phyloP scores from a whole-genome alignment of 2,888 invertebrate species.

The Unio delphinus region DNA sequence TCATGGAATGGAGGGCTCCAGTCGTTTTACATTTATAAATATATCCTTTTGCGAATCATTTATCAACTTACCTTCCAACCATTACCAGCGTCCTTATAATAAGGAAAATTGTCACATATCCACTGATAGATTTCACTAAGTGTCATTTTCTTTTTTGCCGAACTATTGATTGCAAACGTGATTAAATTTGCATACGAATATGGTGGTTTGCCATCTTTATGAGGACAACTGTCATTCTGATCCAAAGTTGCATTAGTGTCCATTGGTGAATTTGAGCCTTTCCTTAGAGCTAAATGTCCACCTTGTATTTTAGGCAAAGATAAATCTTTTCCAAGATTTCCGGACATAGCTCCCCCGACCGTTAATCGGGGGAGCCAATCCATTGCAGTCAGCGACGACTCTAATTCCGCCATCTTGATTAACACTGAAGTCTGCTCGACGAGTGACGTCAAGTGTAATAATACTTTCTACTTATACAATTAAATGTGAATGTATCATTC shows the following conservation, averaged over 20 bases:
- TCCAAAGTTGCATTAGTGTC: conserved; percentile 62
- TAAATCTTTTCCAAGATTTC: conserved; percentile 44
- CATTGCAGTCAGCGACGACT: conserved; percentile 73
- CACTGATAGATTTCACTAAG: conserved; percentile 83
- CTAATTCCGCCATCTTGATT: conserved; percentile 71
- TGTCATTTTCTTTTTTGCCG: conserved; percentile 81
- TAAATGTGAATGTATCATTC: neutral
- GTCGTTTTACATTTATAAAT: no score
- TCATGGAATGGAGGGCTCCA: no score
- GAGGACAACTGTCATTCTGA: conserved; percentile 44
- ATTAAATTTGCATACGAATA: conserved; percentile 82
- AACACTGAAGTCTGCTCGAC: conserved; percentile 26
- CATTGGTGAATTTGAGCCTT: conserved; percentile 63
- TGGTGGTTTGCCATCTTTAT: conserved; percentile 72
- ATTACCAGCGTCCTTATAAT: conserved; percentile 79
- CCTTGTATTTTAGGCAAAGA: conserved; percentile 50
- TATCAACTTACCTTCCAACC: conserved; percentile 79
- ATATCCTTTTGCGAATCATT: no score
- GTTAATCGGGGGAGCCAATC: conserved; percentile 74
- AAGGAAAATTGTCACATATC: conserved; percentile 82
- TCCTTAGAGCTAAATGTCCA: conserved; percentile 59
- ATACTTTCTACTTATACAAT: conserved; percentile 4
- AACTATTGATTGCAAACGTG: conserved; percentile 79
- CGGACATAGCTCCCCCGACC: conserved; percentile 67
- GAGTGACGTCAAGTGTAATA: conserved; percentile 27